Evolutionary conservation across 2,888 invertebrate genomes (phyloP).

Genomic region (Emmelina monodactyla): DNA sequence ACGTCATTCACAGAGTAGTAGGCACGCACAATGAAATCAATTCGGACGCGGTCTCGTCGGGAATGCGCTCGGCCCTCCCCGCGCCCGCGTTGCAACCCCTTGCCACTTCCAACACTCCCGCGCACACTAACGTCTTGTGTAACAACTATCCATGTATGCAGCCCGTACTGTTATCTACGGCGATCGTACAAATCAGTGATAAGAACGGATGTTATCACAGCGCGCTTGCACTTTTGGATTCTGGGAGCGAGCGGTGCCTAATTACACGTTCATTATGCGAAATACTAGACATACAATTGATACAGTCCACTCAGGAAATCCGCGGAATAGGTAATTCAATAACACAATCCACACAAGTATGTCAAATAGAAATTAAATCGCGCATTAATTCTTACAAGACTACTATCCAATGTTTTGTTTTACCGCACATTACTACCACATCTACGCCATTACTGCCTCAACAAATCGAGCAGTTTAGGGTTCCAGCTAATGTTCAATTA

Average conservation of each 20-base stretch:
- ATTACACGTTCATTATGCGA: neutral
- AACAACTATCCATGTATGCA: no score
- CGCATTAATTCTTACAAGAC: neutral
- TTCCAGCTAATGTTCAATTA: neutral
- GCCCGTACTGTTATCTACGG: neutral
- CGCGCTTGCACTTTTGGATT: neutral
- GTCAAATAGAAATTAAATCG: neutral
- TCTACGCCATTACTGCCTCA: neutral
- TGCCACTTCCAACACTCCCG: neutral
- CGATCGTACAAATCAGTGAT: neutral
- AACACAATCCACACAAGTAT: neutral
- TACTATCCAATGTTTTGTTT: neutral
- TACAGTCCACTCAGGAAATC: neutral
- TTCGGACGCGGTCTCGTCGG: slow-evolving; percentile 14
- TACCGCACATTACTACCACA: neutral
- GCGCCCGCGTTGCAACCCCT: neutral
- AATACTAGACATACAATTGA: neutral
- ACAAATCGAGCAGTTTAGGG: neutral
- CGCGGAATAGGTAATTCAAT: neutral
- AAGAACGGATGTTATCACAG: neutral
- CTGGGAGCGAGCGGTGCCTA: neutral
- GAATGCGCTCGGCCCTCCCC: no score
- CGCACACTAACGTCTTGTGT: no score
- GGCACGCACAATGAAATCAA: neutral
- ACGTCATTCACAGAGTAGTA: neutral